Evolutionary conservation across 2,888 invertebrate species (phyloP).

Genomic region (Scaptomyza reducta): DNA sequence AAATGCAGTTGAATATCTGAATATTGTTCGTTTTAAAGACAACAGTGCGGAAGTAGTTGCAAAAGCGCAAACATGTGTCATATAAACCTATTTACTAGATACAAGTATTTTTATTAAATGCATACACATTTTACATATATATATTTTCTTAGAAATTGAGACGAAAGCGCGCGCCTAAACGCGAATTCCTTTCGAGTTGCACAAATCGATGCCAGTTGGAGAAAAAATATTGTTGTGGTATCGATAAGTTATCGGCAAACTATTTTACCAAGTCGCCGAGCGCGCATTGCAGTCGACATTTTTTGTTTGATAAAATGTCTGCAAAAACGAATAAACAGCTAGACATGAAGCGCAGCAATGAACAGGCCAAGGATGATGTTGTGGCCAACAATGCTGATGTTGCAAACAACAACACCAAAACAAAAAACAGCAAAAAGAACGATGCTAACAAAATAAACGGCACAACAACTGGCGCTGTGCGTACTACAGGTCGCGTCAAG

Average conservation of each 20-base stretch:
- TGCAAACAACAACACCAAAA: conserved; percentile 15
- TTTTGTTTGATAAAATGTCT: conserved; percentile 18
- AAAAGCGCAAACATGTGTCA: background rate
- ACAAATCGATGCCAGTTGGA: conserved; percentile 12
- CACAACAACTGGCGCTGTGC: conserved; percentile 63
- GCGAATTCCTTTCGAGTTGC: background rate
- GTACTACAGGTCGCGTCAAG: conserved; percentile 83
- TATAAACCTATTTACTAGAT: background rate
- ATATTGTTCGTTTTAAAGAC: background rate
- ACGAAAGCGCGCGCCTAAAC: background rate
- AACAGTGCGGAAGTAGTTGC: background rate
- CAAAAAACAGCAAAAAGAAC: conserved; percentile 15
- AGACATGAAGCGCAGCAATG: conserved; percentile 54
- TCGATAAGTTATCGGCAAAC: conserved; percentile 46
- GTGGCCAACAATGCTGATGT: conserved; percentile 7
- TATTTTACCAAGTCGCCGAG: conserved; percentile 52
- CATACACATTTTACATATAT: background rate
- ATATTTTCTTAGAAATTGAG: background rate
- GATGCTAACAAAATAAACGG: conserved; percentile 20
- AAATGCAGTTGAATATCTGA: background rate
- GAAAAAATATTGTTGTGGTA: conserved; percentile 8
- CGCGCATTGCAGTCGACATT: conserved; percentile 38
- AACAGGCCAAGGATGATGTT: conserved; percentile 47
- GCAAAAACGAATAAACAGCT: background rate
- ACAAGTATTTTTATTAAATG: background rate